These are phyloP conservation scores for Rhabdomys dilectus DNA, from an alignment of 2,113 vertebrate species.

Conservation along the genomic window DNA sequence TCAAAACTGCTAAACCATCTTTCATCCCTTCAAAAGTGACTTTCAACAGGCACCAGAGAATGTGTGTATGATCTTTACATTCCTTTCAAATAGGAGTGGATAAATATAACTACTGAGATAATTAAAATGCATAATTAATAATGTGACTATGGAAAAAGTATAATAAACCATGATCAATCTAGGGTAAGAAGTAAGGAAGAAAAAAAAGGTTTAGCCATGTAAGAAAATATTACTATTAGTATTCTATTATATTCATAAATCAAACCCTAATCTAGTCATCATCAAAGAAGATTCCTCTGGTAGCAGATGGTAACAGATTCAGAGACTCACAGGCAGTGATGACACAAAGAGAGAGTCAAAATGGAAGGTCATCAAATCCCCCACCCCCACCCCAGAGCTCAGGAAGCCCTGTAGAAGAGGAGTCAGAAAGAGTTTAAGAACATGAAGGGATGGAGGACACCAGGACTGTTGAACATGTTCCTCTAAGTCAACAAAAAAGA, in stretches of 20 bases:
- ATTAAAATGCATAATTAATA: not conserved
- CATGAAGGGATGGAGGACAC: not conserved
- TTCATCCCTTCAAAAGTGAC: not conserved
- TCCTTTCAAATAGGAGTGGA: not conserved
- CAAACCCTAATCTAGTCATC: not conserved
- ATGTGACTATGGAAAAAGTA: not conserved
- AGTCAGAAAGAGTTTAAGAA: not conserved
- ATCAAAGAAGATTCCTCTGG: not conserved
- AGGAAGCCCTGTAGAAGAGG: not conserved
- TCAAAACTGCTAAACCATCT: not conserved
- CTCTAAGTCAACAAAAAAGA: not conserved
- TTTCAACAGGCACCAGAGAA: not conserved
- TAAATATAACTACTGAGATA: not conserved
- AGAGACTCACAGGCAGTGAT: not conserved
- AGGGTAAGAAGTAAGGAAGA: not conserved
- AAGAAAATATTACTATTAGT: not conserved
- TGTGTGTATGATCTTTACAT: not conserved
- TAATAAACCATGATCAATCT: not conserved
- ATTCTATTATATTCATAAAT: not conserved
- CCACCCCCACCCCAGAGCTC: not conserved
- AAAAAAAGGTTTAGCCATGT: accelerated
- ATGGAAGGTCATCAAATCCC: not conserved
- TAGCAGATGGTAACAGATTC: not conserved
- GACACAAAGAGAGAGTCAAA: not conserved
- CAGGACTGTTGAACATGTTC: not conserved